Evolutionary conservation across 2,797 vertebrate genomes (phyloP).

Genomic region (Trematomus bernacchii): DNA sequence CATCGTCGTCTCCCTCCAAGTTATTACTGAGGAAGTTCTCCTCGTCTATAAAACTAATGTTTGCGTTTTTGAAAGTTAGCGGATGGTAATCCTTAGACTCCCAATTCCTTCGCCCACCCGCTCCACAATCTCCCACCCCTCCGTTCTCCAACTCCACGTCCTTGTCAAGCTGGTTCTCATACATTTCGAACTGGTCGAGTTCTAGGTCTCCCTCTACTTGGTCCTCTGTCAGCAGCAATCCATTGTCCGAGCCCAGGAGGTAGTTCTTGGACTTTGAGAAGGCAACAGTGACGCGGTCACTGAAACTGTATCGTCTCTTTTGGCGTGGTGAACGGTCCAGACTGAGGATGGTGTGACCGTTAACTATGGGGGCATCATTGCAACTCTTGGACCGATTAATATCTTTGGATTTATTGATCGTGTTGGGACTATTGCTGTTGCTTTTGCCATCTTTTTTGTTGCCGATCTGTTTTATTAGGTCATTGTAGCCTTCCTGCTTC

Average conservation of each 20-base stretch:
- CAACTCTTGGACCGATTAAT: constrained; percentile 80
- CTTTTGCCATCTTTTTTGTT: constrained; percentile 81
- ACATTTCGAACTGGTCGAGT: constrained; percentile 74
- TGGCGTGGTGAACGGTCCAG: constrained; percentile 86
- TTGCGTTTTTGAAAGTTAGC: constrained; percentile 90
- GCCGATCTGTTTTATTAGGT: constrained; percentile 97
- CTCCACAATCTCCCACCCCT: constrained; percentile 47
- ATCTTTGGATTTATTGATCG: constrained; percentile 61
- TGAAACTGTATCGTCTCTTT: constrained; percentile 87
- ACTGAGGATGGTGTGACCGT: constrained; percentile 86
- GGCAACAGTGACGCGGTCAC: constrained; percentile 89
- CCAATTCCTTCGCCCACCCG: constrained; percentile 82
- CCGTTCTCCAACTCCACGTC: constrained; percentile 87
- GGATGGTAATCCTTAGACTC: constrained; percentile 91
- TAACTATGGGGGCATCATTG: constrained; percentile 66
- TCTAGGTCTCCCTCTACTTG: constrained; percentile 81
- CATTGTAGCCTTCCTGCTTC: constrained; percentile 95
- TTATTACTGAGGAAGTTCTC: constrained; percentile 85
- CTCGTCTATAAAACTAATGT: constrained; percentile 91
- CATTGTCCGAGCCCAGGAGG: constrained; percentile 89
- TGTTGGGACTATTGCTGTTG: background rate
- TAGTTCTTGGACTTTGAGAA: constrained; percentile 92
- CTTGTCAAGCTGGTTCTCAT: constrained; percentile 94
- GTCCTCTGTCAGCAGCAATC: constrained; percentile 85
- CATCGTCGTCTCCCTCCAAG: constrained; percentile 66